These are phyloP conservation scores for Geopemphigus sp. DNA, from an alignment of 1,140 invertebrate genomes.

Conservation along the genomic window DNA sequence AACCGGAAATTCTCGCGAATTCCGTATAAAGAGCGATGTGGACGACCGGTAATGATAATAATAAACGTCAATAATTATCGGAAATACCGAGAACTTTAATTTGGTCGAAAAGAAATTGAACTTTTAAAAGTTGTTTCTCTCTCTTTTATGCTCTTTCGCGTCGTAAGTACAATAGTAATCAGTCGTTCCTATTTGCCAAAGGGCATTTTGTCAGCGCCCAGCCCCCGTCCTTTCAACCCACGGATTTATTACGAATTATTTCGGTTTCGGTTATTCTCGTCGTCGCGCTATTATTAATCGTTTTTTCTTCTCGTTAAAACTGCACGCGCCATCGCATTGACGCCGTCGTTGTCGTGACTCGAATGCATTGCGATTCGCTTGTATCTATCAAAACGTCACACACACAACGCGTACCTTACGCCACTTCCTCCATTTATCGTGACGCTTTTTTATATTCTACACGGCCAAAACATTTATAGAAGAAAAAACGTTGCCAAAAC, in stretches of 20 bases:
- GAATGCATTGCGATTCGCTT: background rate
- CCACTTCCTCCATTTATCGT: background rate
- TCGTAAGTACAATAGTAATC: background rate
- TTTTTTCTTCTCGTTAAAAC: background rate
- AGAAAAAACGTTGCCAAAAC: background rate
- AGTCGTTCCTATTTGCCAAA: background rate
- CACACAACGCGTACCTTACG: background rate
- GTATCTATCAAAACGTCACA: background rate
- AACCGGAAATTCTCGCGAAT: background rate
- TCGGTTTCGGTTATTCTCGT: conserved; percentile 1
- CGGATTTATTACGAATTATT: background rate
- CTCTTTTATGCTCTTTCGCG: background rate
- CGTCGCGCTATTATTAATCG: no score
- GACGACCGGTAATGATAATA: background rate
- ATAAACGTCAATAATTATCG: background rate
- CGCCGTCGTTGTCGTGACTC: background rate
- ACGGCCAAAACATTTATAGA: background rate
- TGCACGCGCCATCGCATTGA: background rate
- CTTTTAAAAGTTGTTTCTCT: background rate
- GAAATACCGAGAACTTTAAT: no score
- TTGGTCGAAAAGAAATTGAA: background rate
- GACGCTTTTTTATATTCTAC: background rate
- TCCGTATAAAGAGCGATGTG: background rate
- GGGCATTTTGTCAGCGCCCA: background rate
- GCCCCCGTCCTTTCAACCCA: background rate